phyloP scores from a whole-genome alignment of 2,797 vertebrate genomes.

The Silurus aristotelis region DNA sequence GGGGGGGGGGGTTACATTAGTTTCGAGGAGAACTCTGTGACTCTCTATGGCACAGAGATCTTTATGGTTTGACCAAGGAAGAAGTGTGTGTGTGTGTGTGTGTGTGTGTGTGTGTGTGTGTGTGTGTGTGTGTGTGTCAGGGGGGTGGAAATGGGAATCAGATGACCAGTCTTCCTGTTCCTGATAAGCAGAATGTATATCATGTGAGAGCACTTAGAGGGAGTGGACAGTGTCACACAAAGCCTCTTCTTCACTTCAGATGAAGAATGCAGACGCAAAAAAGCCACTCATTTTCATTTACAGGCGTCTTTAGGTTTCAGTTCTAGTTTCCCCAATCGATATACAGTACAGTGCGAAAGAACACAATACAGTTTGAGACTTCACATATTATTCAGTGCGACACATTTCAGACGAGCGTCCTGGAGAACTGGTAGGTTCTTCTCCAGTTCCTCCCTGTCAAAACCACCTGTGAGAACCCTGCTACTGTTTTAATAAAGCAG shows the following conservation, averaged over 20 bases:
- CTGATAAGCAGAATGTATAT: constrained; percentile 47
- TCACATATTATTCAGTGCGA: background rate
- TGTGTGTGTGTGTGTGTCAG: no score
- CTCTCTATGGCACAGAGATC: background rate
- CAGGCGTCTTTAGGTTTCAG: background rate
- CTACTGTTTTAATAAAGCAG: no score
- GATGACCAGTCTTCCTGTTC: constrained; percentile 51
- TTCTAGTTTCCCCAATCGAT: background rate
- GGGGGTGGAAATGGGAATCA: constrained; percentile 50
- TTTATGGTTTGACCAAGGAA: background rate
- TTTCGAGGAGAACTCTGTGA: background rate
- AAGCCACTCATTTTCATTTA: background rate
- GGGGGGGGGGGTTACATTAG: background rate
- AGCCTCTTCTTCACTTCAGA: constrained; percentile 11
- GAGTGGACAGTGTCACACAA: constrained; percentile 34
- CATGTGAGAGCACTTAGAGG: constrained; percentile 57
- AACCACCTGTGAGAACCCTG: no score
- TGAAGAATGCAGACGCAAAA: constrained; percentile 10
- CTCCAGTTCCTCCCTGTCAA: no score
- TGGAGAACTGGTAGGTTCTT: no score
- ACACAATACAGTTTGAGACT: no score
- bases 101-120: constrained; percentile 1
- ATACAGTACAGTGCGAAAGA: background rate
- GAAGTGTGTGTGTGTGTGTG: constrained; percentile 33
- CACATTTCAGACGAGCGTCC: background rate